Conservation (phyloP, 2,113 vertebrate genomes). For the Clarias macrocephalus region DNA sequence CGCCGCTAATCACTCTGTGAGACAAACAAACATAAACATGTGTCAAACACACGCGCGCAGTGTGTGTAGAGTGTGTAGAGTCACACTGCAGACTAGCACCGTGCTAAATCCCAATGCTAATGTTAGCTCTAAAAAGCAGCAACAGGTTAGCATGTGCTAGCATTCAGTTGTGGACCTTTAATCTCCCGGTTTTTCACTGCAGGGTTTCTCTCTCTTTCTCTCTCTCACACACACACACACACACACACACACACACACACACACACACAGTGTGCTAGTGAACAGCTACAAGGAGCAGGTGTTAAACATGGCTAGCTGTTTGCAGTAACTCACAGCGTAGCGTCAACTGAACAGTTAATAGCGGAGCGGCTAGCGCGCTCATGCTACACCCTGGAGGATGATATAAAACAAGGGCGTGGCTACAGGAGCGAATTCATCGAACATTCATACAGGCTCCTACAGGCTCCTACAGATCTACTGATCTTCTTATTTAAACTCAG, state of each 20-base stretch:
- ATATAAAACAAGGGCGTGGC: background rate
- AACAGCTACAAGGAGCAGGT: background rate
- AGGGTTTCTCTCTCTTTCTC: background rate
- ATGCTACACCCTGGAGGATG: background rate
- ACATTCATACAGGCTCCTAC: background rate
- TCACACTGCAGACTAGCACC: background rate
- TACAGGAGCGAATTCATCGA: background rate
- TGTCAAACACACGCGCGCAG: background rate
- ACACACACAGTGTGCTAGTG: background rate
- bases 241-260: background rate
- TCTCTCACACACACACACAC: background rate
- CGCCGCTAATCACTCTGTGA: constrained; percentile 9
- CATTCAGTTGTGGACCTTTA: background rate
- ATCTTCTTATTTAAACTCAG: background rate
- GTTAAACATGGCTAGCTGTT: background rate
- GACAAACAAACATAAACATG: background rate
- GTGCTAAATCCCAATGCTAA: background rate
- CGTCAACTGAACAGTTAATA: background rate
- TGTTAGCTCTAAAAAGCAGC: background rate
- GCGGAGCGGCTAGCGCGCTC: background rate
- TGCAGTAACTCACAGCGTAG: background rate
- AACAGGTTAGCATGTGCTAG: background rate
- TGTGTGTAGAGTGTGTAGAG: too few relatives aligned
- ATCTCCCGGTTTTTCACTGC: background rate
- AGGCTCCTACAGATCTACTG: background rate